These are phyloP conservation scores for Gymnocephalus cernua DNA, from an alignment of 2,113 vertebrate genomes.

Conservation along the genomic window DNA sequence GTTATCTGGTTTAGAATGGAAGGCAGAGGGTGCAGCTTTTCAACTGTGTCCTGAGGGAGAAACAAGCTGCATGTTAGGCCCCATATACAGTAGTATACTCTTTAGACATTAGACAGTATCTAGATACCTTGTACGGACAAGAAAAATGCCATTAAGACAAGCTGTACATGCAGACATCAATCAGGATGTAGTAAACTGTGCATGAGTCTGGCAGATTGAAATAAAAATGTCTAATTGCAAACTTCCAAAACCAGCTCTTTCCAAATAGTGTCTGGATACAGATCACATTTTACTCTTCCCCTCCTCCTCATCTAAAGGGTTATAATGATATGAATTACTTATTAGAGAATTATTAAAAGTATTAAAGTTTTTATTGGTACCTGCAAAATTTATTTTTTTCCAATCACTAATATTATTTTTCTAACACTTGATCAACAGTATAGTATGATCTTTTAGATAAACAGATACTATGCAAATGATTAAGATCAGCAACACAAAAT, in stretches of 20 bases:
- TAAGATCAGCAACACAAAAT: too few species aligned
- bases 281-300: background rate
- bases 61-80: conserved; percentile 27
- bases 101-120: background rate
- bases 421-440: too few species aligned
- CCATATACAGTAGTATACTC: background rate
- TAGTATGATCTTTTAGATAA: too few species aligned
- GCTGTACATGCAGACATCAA: background rate
- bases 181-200: background rate
- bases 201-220: background rate
- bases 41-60: conserved; percentile 83
- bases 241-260: background rate
- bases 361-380: too few species aligned
- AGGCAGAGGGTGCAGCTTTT: conserved; percentile 90
- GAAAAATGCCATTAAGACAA: background rate
- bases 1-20: conserved; percentile 92
- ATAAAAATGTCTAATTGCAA: background rate
- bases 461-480: too few species aligned
- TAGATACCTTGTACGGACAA: background rate
- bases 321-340: too few species aligned
- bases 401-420: too few species aligned
- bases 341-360: too few species aligned
- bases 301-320: too few species aligned
- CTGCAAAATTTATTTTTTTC: too few species aligned
- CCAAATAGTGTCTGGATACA: background rate